Base-by-base conservation (phyloP, 1,140 invertebrate genomes). In the Tetramorium alpestre region DNA sequence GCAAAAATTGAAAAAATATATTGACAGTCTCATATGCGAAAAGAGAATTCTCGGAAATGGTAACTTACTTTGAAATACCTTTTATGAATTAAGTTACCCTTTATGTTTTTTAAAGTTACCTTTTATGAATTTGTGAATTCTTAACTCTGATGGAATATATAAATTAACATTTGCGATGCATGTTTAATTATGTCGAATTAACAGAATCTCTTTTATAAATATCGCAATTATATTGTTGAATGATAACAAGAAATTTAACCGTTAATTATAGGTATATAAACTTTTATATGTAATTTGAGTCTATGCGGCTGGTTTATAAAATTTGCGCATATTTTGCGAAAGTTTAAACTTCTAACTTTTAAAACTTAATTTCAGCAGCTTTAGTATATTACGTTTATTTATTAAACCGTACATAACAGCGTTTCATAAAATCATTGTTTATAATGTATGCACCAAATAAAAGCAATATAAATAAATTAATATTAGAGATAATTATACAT, bases 1-100 rank as follows among this genome's bases (percentile, higher is more conserved):
- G 25, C 38, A 18, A 25, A 56, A 82, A 28, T 22, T 70, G 51
- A 73, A 60, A 64, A 75, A 84, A 60, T 56, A 81, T 73, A 41
- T 60, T 44, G 13, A 60, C 75, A 72, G 44, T 22, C 41, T 22
- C 69, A 16, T 25, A 58, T 3, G 47, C 8, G 7, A 72, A 47
- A 38, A 16, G 0, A 58, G 2, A 51, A 28, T 16, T 16, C 47
- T 38, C n/a, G 13, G 51, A 64, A 78, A 47, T 8, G 25, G 1
- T 33, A 49, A 22, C 16, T 33, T 33, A 22, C 22, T 22, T 22
- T 22, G 22, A 22, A 22, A 22, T 22, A 22, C 22, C 22, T 22
- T 22, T 22, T 22, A 22, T 22, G 22, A 22, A 22, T 22, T 22
- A 22, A 33, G 33, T 33, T 33, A 33, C 3, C 33, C 64, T 10